Percentiles rank a stretch among this genome's conserved stretches.
These are phyloP conservation scores for Rana temporaria DNA, from an alignment of 2,113 vertebrate species.

Conservation along the genomic window DNA sequence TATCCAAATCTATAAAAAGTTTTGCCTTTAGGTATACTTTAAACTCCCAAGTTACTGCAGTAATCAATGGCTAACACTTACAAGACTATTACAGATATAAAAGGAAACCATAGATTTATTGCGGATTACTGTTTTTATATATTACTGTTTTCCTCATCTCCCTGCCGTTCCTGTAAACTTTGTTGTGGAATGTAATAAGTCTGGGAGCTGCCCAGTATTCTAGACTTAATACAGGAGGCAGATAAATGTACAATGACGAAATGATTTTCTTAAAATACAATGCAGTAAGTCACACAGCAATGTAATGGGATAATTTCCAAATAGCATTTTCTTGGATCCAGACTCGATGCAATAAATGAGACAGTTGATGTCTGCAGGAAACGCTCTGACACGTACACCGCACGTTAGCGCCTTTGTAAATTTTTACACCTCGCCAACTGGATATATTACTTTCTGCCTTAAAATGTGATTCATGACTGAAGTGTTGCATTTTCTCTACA, in stretches of 20 bases:
- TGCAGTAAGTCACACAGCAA: slow-evolving; percentile 24
- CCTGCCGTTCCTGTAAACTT: no score
- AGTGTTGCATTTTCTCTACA: slow-evolving; percentile 35
- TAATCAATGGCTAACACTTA: no score
- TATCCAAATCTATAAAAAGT: no score
- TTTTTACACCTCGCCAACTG: not conserved
- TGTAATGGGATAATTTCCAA: slow-evolving; percentile 37
- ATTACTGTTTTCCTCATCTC: no score
- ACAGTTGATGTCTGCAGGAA: slow-evolving; percentile 1
- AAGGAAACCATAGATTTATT: no score
- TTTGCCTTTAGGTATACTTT: no score
- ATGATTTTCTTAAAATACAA: slow-evolving; percentile 29
- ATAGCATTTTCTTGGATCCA: slow-evolving; percentile 33
- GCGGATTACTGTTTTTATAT: no score
- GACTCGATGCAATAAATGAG: slow-evolving; percentile 34
- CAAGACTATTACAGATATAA: no score
- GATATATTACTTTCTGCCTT: slow-evolving; percentile 34
- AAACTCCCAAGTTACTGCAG: no score
- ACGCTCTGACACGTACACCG: not conserved
- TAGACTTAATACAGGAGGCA: not conserved
- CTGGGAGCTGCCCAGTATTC: not conserved
- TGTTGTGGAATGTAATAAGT: slow-evolving; percentile 3
- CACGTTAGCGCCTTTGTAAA: slow-evolving; percentile 1
- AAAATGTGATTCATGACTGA: slow-evolving; percentile 23
- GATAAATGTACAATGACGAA: slow-evolving; percentile 13